phyloP scores from a whole-genome alignment of 2,797 vertebrate species.

The Rhinoraja longicauda region DNA sequence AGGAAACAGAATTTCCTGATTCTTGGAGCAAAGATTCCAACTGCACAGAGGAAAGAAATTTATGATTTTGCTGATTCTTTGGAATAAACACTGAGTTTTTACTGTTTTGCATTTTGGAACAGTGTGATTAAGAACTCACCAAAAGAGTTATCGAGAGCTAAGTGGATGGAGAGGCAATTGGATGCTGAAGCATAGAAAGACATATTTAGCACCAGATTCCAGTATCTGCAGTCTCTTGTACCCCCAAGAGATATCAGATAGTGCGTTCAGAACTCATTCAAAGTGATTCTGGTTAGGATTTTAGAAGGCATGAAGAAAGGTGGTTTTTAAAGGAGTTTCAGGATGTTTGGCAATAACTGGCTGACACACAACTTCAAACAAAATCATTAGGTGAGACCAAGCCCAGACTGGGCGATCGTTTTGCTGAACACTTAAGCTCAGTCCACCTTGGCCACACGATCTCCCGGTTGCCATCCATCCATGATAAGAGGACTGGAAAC shows the following conservation, averaged over 20 bases:
- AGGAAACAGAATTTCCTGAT: constrained; percentile 22
- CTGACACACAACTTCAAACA: too few relatives aligned
- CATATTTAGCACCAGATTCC: too few relatives aligned
- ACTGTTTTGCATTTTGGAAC: neutral
- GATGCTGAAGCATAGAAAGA: neutral
- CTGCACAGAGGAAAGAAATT: neutral
- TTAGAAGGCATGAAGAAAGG: neutral
- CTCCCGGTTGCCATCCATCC: too few relatives aligned
- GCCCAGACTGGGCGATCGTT: too few relatives aligned
- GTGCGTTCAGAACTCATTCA: neutral
- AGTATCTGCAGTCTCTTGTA: too few relatives aligned
- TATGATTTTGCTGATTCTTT: neutral
- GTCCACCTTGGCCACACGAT: too few relatives aligned
- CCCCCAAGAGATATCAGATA: neutral
- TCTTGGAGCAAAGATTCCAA: neutral
- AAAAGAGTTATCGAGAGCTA: neutral
- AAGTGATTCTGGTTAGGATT: neutral
- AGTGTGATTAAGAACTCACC: neutral
- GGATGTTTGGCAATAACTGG: too few relatives aligned
- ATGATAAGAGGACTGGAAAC: too few relatives aligned
- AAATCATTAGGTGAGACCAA: too few relatives aligned
- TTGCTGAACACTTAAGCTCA: too few relatives aligned
- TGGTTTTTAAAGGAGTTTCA: neutral
- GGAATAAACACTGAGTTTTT: neutral
- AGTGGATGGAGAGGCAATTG: neutral